A percentile compares a stretch with the other conserved stretches of the same genome.
phyloP scores from a whole-genome alignment of 2,113 vertebrate genomes.

The Halcyon malimbica region DNA sequence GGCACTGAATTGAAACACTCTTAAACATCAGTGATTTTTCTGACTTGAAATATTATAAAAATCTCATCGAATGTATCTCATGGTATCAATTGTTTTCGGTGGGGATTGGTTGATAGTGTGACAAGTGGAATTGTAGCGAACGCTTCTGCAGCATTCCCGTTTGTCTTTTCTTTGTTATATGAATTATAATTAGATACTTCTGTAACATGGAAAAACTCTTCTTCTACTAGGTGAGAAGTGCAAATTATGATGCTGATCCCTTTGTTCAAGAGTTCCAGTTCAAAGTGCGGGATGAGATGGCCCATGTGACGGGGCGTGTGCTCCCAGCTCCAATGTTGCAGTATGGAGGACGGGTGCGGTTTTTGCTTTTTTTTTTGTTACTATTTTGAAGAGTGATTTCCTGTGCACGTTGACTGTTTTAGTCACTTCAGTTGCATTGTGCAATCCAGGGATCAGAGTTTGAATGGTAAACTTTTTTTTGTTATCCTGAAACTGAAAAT shows the following conservation, averaged over 20 bases:
- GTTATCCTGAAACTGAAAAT: background rate
- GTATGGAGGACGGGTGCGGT: conserved; percentile 96
- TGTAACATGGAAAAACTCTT: background rate
- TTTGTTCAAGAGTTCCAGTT: conserved; percentile 99
- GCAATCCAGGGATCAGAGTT: background rate
- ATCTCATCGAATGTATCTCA: background rate
- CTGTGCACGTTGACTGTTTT: fast-evolving
- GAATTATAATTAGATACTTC: background rate
- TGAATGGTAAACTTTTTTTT: background rate
- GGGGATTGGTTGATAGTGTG: background rate
- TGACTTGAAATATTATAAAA: background rate
- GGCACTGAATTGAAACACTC: background rate
- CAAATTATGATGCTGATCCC: conserved; percentile 96
- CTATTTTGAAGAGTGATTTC: background rate
- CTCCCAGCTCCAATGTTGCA: conserved; percentile 98
- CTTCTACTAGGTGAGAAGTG: conserved; percentile 89
- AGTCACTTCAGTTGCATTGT: background rate
- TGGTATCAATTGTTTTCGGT: background rate
- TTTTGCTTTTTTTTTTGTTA: background rate
- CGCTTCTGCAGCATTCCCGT: background rate
- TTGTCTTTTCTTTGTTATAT: background rate
- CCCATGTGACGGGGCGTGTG: conserved; percentile 95
- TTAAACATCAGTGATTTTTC: background rate
- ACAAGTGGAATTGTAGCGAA: background rate
- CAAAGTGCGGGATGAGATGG: conserved; percentile 98